These are phyloP conservation scores for Rhamnusium bicolor DNA, from an alignment of 2,888 invertebrate genomes.

Conservation along the genomic window DNA sequence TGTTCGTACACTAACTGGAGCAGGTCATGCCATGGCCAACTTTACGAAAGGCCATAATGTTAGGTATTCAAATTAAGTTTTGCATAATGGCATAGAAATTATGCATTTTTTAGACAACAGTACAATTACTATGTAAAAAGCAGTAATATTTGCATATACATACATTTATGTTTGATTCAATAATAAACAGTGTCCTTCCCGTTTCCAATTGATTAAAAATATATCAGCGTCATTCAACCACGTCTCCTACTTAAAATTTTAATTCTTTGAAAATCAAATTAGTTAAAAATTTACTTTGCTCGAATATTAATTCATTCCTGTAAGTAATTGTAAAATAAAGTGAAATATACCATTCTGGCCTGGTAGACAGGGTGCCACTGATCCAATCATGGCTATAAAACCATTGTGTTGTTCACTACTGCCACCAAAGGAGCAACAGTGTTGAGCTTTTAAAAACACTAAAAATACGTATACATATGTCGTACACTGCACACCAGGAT, in stretches of 20 bases:
- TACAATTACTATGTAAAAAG: too few species aligned
- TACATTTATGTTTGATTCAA: too few species aligned
- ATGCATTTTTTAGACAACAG: not conserved
- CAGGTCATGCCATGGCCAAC: conserved; percentile 9
- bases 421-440: conserved; percentile 6
- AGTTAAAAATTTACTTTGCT: not conserved
- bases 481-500: not conserved
- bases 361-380: not conserved
- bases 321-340: not conserved
- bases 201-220: too few species aligned
- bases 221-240: too few species aligned
- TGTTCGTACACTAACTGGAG: conserved; percentile 1
- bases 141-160: too few species aligned
- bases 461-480: not conserved
- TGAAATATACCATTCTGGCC: not conserved
- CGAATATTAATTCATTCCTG: not conserved
- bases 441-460: conserved; percentile 6
- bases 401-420: not conserved
- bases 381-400: not conserved
- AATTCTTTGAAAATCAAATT: too few species aligned
- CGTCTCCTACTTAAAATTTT: too few species aligned
- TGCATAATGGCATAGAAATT: not conserved
- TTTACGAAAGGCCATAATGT: not conserved
- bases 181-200: too few species aligned
- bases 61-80: not conserved